Conservation (phyloP, 2,888 invertebrate genomes). For the Acanthococcus lagerstroemiae region DNA sequence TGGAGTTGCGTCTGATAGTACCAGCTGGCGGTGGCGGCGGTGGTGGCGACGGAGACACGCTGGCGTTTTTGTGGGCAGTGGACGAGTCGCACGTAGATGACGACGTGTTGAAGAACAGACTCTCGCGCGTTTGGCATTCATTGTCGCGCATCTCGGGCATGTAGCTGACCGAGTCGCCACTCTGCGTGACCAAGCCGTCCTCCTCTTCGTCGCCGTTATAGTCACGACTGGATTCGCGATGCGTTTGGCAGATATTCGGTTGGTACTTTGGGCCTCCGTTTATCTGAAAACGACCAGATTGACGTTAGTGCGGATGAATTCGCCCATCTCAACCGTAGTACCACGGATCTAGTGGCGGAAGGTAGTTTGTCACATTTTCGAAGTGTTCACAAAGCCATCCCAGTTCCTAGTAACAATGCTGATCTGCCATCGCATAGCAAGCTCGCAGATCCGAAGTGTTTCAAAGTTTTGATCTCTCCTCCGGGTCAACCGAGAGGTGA, state of each 20-base stretch:
- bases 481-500: too few species aligned
- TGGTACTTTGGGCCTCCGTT: constrained; percentile 21
- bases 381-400: too few species aligned
- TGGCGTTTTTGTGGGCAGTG: constrained; percentile 31
- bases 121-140: constrained; percentile 75
- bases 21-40: constrained; percentile 39
- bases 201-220: constrained; percentile 34
- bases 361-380: too few species aligned
- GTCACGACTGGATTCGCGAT: constrained; percentile 1
- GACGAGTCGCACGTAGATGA: constrained; percentile 20
- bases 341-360: too few species aligned
- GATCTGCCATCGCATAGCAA: too few species aligned
- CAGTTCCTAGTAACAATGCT: too few species aligned
- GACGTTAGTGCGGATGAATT: too few species aligned
- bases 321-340: too few species aligned
- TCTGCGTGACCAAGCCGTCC: constrained; percentile 31
- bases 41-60: constrained; percentile 31
- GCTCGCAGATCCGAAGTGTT: too few species aligned
- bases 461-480: too few species aligned
- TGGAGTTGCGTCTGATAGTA: constrained; percentile 38
- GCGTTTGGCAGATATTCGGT: neutral
- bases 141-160: constrained; percentile 53
- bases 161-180: constrained; percentile 18
- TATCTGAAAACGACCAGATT: constrained; percentile 11
- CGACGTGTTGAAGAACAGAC: constrained; percentile 47